Evolutionary conservation across 1,140 invertebrate genomes (phyloP).

Genomic region (Cydia strobilella): DNA sequence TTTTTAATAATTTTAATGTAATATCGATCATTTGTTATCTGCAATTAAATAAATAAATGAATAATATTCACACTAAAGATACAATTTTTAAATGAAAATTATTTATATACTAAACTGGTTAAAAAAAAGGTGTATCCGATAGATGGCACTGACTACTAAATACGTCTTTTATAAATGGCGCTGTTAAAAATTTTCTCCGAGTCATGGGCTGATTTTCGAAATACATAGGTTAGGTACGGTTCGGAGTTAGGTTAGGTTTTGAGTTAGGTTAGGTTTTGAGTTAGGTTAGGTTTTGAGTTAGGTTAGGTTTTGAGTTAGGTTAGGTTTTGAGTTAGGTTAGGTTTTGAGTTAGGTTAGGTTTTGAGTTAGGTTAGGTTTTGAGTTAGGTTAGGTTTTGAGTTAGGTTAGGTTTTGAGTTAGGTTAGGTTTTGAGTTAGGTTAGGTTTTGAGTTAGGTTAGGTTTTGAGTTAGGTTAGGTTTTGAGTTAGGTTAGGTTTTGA

Average conservation of each 20-base stretch:
- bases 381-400: background rate
- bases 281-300: constrained; percentile 6
- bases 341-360: background rate
- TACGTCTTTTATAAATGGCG: background rate
- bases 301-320: constrained; percentile 6
- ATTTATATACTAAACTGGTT: no score
- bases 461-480: constrained; percentile 1
- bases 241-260: background rate
- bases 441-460: background rate
- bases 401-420: background rate
- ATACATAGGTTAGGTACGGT: background rate
- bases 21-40: no score
- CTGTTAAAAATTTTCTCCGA: no score
- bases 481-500: background rate
- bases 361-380: background rate
- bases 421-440: background rate
- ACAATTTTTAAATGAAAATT: no score
- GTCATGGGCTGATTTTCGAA: no score
- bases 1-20: no score
- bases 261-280: constrained; percentile 9
- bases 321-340: constrained; percentile 1
- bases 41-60: no score
- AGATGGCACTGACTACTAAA: no score
- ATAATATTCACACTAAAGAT: no score
- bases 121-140: no score